These are phyloP conservation scores for Palloptera scutellata DNA, from an alignment of 2,888 invertebrate species.

Conservation along the genomic window DNA sequence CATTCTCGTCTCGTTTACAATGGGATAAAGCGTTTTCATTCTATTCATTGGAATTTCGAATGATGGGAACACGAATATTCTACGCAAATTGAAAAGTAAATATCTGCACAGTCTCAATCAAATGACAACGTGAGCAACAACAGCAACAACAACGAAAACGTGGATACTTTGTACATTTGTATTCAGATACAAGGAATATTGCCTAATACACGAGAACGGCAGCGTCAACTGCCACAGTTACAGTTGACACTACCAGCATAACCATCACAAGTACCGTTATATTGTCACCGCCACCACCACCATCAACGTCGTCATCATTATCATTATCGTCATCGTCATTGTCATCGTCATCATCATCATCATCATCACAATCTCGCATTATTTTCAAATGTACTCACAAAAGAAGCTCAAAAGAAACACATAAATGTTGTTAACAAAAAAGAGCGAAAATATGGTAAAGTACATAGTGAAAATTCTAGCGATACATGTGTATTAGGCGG, in stretches of 20 bases:
- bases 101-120: slow-evolving; percentile 12
- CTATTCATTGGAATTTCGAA: slow-evolving; percentile 8
- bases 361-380: slow-evolving; percentile 8
- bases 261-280: too few relatives aligned
- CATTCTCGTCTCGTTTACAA: neutral
- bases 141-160: neutral
- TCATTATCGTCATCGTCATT: neutral
- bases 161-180: neutral
- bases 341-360: neutral
- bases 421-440: neutral
- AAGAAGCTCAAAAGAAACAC: neutral
- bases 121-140: neutral
- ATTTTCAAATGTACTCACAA: slow-evolving; percentile 8
- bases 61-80: neutral
- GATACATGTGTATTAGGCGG: too few relatives aligned
- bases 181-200: too few relatives aligned
- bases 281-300: too few relatives aligned
- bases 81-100: slow-evolving; percentile 16
- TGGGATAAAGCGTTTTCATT: slow-evolving; percentile 13
- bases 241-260: neutral
- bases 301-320: too few relatives aligned
- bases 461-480: too few relatives aligned
- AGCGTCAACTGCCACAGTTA: neutral
- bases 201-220: neutral
- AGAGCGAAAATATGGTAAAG: neutral